A percentile compares a stretch with the other conserved stretches of the same genome.
These are phyloP conservation scores for Hirtodrosophila trivittata DNA, from an alignment of 2,888 invertebrate species.

Conservation along the genomic window DNA sequence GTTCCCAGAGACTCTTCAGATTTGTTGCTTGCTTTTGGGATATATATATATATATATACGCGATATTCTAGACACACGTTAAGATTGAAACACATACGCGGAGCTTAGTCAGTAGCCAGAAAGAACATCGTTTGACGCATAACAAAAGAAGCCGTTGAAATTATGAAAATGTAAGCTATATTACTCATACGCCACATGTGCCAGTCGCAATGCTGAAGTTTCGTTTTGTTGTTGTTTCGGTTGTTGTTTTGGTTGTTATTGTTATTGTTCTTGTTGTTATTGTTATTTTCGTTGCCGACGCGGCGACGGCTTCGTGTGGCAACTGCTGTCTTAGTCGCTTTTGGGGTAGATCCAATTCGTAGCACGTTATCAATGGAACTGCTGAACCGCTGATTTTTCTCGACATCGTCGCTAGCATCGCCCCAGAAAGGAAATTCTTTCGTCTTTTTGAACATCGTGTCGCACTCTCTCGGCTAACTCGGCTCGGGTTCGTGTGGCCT, in stretches of 20 bases:
- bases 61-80: too few relatives aligned
- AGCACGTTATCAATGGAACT: slow-evolving; percentile 81
- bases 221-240: neutral
- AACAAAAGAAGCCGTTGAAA: too few relatives aligned
- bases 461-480: slow-evolving; percentile 38
- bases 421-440: slow-evolving; percentile 56
- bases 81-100: too few relatives aligned
- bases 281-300: slow-evolving; percentile 22
- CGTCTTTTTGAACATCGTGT: slow-evolving; percentile 22
- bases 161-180: too few relatives aligned
- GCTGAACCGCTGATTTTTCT: slow-evolving; percentile 81
- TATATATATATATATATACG: too few relatives aligned
- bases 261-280: slow-evolving; percentile 14
- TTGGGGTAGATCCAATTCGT: slow-evolving; percentile 75
- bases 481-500: slow-evolving; percentile 19
- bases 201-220: slow-evolving; percentile 8
- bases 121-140: too few relatives aligned
- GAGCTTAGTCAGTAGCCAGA: too few relatives aligned
- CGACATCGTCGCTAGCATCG: slow-evolving; percentile 75
- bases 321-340: slow-evolving; percentile 24
- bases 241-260: slow-evolving; percentile 18
- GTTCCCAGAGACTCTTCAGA: too few relatives aligned
- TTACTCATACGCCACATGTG: neutral
- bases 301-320: slow-evolving; percentile 44
- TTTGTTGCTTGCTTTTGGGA: too few relatives aligned